Evolutionary conservation across 2,113 vertebrate species (phyloP).

Genomic region (Phylloscopus trochilus): DNA sequence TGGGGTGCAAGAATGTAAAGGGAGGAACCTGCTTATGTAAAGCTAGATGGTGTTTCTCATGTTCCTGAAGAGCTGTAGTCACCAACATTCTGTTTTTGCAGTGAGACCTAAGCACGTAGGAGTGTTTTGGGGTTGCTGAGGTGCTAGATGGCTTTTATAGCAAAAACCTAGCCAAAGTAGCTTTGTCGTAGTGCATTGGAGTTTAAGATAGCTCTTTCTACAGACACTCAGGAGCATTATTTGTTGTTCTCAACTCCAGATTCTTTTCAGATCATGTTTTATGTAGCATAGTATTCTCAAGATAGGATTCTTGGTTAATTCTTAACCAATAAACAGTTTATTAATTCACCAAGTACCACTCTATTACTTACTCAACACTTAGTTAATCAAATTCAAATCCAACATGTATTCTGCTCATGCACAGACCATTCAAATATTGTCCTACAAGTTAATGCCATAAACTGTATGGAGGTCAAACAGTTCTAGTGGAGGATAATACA

Average conservation of each 20-base stretch:
- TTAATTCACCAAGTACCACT: slow-evolving; percentile 32
- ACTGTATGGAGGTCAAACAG: neutral
- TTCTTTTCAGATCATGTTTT: slow-evolving; percentile 23
- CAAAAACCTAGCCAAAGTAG: neutral
- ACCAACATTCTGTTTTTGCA: neutral
- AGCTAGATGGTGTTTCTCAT: neutral
- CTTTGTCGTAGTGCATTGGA: neutral
- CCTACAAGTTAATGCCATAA: neutral
- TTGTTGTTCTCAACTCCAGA: neutral
- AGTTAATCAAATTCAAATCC: slow-evolving; percentile 33
- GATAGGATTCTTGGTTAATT: slow-evolving; percentile 30
- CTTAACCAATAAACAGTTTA: slow-evolving; percentile 41
- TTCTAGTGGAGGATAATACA: neutral
- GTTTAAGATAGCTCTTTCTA: neutral
- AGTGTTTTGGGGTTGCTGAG: neutral
- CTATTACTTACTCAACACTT: slow-evolving; percentile 27
- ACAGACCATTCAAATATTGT: neutral
- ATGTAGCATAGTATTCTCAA: slow-evolving; percentile 34
- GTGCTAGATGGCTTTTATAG: neutral
- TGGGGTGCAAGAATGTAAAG: neutral
- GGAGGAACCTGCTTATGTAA: neutral
- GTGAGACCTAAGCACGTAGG: neutral
- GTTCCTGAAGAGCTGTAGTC: neutral
- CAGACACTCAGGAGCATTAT: neutral
- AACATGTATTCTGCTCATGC: neutral